Conservation (phyloP, 2,113 vertebrate species). For the Odocoileus virginianus region DNA sequence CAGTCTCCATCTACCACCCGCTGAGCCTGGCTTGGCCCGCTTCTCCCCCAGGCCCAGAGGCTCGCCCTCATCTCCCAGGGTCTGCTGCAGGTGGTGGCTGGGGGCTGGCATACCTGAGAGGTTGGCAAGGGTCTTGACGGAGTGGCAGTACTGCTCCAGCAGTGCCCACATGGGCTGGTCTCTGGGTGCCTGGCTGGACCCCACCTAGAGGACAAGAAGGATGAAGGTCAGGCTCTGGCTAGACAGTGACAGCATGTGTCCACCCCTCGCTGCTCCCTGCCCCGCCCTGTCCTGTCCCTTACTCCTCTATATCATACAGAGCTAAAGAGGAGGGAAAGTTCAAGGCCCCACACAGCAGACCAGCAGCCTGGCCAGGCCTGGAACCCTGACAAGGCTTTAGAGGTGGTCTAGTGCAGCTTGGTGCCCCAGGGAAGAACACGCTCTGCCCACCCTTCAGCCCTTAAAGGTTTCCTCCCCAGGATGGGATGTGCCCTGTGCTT, state of each 20-base stretch:
- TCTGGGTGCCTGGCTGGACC: background rate
- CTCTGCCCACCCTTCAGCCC: background rate
- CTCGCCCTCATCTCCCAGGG: background rate
- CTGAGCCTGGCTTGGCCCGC: background rate
- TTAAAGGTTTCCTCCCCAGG: background rate
- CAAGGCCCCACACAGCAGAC: background rate
- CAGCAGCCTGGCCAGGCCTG: background rate
- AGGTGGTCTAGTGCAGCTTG: no score
- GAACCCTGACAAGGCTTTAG: background rate
- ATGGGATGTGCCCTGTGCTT: accelerated
- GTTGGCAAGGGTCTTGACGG: background rate
- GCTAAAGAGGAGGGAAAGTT: background rate
- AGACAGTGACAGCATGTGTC: background rate
- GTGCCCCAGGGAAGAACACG: background rate
- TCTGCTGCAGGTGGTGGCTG: background rate
- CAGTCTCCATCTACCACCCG: accelerated
- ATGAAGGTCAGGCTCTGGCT: background rate
- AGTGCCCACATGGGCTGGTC: slow-evolving; percentile 51
- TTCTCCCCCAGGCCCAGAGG: background rate
- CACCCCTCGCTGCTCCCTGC: background rate
- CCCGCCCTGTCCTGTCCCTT: background rate
- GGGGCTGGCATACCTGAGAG: slow-evolving; percentile 66
- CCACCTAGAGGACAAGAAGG: slow-evolving; percentile 46
- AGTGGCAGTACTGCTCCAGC: slow-evolving; percentile 70
- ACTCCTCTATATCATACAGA: background rate